phyloP scores from a whole-genome alignment of 2,797 vertebrate genomes.

The Aldrovandia affinis region DNA sequence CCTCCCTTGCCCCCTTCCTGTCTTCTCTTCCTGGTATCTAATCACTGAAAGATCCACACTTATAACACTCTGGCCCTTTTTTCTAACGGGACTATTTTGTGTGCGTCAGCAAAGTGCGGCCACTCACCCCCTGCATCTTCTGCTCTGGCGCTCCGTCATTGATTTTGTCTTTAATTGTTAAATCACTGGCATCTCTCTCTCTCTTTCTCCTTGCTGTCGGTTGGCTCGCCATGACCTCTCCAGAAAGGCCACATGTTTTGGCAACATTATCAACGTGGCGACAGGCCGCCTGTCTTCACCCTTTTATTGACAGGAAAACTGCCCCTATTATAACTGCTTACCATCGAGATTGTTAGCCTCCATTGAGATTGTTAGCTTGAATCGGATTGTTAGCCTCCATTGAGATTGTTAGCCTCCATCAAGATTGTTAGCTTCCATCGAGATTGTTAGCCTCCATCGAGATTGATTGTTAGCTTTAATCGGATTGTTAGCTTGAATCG shows the following conservation, averaged over 20 bases:
- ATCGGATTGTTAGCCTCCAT: too few relatives aligned
- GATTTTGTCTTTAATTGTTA: constrained; percentile 7
- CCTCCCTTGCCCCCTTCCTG: background rate
- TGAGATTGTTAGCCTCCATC: too few relatives aligned
- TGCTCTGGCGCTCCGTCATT: background rate
- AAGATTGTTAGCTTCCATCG: too few relatives aligned
- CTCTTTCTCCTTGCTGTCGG: background rate
- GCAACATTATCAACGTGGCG: background rate
- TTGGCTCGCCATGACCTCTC: background rate
- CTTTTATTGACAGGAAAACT: background rate
- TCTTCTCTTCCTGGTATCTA: background rate
- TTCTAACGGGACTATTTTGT: background rate
- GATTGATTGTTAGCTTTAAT: too few relatives aligned
- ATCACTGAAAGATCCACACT: background rate
- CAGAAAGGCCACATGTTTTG: background rate
- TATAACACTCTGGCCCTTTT: background rate
- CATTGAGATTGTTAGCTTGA: too few relatives aligned
- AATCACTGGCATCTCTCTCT: background rate
- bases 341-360: too few relatives aligned
- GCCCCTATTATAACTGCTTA: background rate
- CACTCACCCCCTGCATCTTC: background rate
- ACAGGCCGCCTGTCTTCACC: background rate
- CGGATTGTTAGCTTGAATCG: too few relatives aligned
- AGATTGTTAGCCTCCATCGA: too few relatives aligned
- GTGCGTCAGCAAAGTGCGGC: background rate